Evolutionary conservation across 2,113 vertebrate genomes (phyloP), one percentile per base, ranked within the genome.

Genomic region (Cryptotis parvus): DNA sequence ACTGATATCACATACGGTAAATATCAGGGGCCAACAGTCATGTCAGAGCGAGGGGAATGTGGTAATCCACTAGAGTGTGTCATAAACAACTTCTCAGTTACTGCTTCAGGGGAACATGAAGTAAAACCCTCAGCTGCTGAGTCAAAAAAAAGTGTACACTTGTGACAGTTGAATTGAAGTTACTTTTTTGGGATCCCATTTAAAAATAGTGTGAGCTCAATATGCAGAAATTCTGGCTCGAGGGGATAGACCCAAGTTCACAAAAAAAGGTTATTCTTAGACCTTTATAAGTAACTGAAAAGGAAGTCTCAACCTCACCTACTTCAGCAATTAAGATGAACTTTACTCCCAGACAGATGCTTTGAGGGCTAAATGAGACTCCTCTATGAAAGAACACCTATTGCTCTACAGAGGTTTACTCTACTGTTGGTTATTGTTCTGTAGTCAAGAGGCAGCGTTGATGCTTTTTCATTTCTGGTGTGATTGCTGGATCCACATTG

Each of bases 211-310:
- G 61, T 16, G 4, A 66, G 82, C 55, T 65, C 79, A 29, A 52
- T 73, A 72, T 85, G 85, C 52, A 94, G 70, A 87, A 79, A 68
- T 87, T 94, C 70, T 94, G 78, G 82, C 85, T 65, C 33, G 6
- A 75, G 43, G 66, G 70, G 70, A 49, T 78, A 52, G 82, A 75
- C 73, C 55, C 31, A 4, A 77, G 74, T 75, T 91, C 69, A 90
- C 68, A 74, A 83, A 39, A 58, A 63, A 37, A 69, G 91, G 69
- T 69, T 93, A 93, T 92, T 94, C 74, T 94, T 85, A 93, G 88
- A 70, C 3, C 24, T 91, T 95, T 61, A 63, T 39, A 69, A 88
- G 43, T 74, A 90, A 87, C 65, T 68, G 66, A 18, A 55, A 89
- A 75, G 74, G 79, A 93, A 69, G 41, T 65, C 43, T 91, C 43